These are phyloP conservation scores for Tylochromis polylepis DNA, from an alignment of 2,113 vertebrate species.

Conservation along the genomic window DNA sequence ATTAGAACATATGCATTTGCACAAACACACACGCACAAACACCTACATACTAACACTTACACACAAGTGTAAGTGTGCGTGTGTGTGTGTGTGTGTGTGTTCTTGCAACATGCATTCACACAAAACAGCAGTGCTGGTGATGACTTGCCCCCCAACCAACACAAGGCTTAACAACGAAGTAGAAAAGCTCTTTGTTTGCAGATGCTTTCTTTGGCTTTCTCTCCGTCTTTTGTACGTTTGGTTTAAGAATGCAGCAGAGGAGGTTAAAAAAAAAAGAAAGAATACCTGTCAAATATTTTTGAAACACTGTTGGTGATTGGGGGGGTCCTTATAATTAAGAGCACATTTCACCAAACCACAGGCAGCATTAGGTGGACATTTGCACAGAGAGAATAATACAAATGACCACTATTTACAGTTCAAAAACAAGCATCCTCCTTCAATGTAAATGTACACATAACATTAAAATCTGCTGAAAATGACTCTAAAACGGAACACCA, in stretches of 20 bases:
- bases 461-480: not conserved
- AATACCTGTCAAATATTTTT: not conserved
- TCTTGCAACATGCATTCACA: conserved; percentile 43
- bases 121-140: conserved; percentile 44
- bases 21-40: conserved; percentile 14
- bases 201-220: conserved; percentile 18
- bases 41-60: conserved; percentile 12
- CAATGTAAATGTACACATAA: not conserved
- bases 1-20: conserved; percentile 38
- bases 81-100: not conserved
- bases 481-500: not conserved
- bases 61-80: conserved; percentile 21
- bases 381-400: not conserved
- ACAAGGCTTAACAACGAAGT: conserved; percentile 66
- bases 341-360: not conserved
- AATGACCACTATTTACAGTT: accelerated
- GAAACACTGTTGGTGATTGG: not conserved
- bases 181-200: conserved; percentile 70
- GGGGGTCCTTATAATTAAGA: not conserved
- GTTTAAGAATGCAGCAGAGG: conserved; percentile 28
- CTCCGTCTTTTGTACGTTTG: conserved; percentile 39
- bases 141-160: conserved; percentile 57
- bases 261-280: not conserved
- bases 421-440: not conserved
- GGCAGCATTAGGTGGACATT: not conserved